Conservation (phyloP, 2,797 vertebrate species). For the Alcedo quadribrachys region DNA sequence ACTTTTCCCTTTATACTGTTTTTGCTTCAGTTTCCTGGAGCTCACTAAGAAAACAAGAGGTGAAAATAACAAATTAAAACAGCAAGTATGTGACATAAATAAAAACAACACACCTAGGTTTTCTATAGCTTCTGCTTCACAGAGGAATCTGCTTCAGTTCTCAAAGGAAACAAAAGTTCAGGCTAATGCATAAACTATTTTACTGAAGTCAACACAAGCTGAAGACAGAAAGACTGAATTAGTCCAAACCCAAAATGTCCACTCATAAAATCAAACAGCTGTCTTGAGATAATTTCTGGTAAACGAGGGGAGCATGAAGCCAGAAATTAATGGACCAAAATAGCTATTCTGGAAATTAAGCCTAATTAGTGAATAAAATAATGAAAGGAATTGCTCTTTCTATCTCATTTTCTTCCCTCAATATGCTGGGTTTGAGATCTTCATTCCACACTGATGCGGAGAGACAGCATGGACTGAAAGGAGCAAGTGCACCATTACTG, state of each 20-base stretch:
- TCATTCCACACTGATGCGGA: neutral
- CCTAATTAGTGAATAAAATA: neutral
- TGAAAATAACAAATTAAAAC: neutral
- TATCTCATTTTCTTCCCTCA: neutral
- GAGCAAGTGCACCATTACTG: neutral
- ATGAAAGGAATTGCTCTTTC: neutral
- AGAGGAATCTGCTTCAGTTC: neutral
- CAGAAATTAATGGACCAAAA: constrained; percentile 10
- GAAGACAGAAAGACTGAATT: neutral
- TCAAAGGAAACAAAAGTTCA: neutral
- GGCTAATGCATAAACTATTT: neutral
- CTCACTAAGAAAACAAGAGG: neutral
- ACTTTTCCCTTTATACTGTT: neutral
- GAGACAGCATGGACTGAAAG: rapidly evolving
- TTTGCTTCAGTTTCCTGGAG: neutral
- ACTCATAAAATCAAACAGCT: neutral
- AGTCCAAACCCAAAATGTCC: neutral
- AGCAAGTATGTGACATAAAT: neutral
- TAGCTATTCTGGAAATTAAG: neutral
- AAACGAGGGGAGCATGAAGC: constrained; percentile 1
- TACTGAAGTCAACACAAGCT: neutral
- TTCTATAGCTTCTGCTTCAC: neutral
- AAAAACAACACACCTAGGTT: neutral
- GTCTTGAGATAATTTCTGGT: constrained; percentile 1
- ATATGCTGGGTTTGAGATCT: neutral